Conservation (phyloP, 2,888 invertebrate species). For the Epinotia ramella region DNA sequence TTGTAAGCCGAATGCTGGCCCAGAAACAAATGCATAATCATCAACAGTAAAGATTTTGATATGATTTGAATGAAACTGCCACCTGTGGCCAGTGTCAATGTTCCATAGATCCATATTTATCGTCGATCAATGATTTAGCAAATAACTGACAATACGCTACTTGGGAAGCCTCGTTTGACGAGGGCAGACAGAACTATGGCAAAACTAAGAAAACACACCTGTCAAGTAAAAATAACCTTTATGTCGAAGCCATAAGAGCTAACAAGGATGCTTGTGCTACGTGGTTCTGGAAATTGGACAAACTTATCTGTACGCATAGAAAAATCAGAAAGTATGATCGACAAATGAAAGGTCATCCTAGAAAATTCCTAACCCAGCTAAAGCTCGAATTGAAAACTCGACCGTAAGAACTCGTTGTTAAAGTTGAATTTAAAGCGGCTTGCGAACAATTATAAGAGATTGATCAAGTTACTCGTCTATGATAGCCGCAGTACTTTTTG, state of each 20-base stretch:
- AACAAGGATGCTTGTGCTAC: background rate
- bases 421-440: background rate
- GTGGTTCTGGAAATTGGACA: background rate
- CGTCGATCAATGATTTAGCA: constrained; percentile 79
- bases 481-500: background rate
- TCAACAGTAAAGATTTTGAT: constrained; percentile 16
- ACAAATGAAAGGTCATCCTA: background rate
- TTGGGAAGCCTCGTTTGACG: constrained; percentile 68
- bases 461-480: background rate
- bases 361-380: background rate
- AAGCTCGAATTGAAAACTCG: background rate
- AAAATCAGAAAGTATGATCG: constrained; percentile 6
- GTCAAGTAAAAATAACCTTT: background rate
- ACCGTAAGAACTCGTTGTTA: background rate
- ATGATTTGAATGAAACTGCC: constrained; percentile 50
- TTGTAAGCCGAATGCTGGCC: background rate
- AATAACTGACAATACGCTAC: constrained; percentile 71
- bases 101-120: constrained; percentile 67
- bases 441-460: background rate
- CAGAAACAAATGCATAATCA: constrained; percentile 5
- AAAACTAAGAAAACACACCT: background rate
- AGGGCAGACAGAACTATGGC: constrained; percentile 53
- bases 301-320: background rate
- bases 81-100: constrained; percentile 76
- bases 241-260: background rate